A percentile compares a stretch with the other conserved stretches of the same genome.
These are phyloP conservation scores for Lipotes vexillifer DNA, from an alignment of 2,113 vertebrate genomes.

Conservation along the genomic window DNA sequence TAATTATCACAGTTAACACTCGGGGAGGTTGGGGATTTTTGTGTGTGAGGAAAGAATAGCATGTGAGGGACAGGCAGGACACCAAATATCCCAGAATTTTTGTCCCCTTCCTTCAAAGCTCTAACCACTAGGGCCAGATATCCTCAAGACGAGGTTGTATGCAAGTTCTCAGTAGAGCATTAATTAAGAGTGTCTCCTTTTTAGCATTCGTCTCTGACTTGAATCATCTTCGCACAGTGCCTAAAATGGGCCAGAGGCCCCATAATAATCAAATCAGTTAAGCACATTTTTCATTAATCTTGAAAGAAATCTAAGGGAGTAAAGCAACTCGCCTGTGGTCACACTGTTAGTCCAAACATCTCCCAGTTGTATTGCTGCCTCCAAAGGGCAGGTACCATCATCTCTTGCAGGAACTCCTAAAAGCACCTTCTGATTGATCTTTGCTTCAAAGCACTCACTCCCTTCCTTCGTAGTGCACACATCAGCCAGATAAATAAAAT, in stretches of 20 bases:
- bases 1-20: not conserved
- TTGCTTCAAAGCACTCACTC: not conserved
- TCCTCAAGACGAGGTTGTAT: not conserved
- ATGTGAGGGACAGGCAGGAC: not conserved
- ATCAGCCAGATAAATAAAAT: not conserved
- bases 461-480: not conserved
- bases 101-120: not conserved
- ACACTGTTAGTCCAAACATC: not conserved
- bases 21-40: too few species aligned
- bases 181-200: not conserved
- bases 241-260: not conserved
- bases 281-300: not conserved
- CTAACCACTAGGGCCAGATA: not conserved
- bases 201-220: not conserved
- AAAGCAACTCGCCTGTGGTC: not conserved
- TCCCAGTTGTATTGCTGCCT: not conserved
- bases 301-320: not conserved
- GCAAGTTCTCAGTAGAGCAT: not conserved
- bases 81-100: not conserved
- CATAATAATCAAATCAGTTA: not conserved
- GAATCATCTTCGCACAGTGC: not conserved
- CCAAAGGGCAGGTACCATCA: not conserved
- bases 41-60: not conserved
- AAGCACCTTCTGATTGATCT: not conserved
- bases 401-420: not conserved